Conservation (phyloP, 2,113 vertebrate species). For the Coregonus clupeaformis region DNA sequence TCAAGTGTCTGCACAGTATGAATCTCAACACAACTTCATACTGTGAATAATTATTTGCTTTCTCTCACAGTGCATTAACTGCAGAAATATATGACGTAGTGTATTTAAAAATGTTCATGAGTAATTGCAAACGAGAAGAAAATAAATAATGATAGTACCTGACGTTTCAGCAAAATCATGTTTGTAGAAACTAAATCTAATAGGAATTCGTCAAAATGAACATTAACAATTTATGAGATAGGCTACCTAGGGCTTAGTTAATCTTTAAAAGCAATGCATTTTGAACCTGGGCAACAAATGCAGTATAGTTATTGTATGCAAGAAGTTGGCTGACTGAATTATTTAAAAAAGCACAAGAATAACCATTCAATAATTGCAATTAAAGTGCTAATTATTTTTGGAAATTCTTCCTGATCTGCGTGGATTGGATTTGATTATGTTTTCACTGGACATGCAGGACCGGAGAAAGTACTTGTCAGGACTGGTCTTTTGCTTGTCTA, state of each 20-base stretch:
- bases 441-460: slow-evolving; percentile 79
- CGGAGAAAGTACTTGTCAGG: slow-evolving; percentile 85
- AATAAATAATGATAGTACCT: too few species aligned
- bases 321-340: not conserved
- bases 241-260: not conserved
- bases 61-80: too few species aligned
- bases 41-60: too few species aligned
- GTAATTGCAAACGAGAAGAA: too few species aligned
- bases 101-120: too few species aligned
- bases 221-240: not conserved
- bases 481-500: slow-evolving; percentile 68
- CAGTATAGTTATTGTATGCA: not conserved
- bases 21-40: too few species aligned
- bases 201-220: not conserved
- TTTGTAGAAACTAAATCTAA: not conserved
- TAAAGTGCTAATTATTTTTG: slow-evolving; percentile 57
- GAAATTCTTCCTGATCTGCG: slow-evolving; percentile 68
- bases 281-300: not conserved
- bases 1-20: too few species aligned
- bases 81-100: too few species aligned
- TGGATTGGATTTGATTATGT: slow-evolving; percentile 53
- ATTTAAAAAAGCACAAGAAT: slow-evolving; percentile 7
- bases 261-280: not conserved
- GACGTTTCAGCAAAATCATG: not conserved
- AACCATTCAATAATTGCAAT: slow-evolving; percentile 33